These are phyloP conservation scores for Watersipora subatra DNA, from an alignment of 1,140 invertebrate species.

Conservation along the genomic window DNA sequence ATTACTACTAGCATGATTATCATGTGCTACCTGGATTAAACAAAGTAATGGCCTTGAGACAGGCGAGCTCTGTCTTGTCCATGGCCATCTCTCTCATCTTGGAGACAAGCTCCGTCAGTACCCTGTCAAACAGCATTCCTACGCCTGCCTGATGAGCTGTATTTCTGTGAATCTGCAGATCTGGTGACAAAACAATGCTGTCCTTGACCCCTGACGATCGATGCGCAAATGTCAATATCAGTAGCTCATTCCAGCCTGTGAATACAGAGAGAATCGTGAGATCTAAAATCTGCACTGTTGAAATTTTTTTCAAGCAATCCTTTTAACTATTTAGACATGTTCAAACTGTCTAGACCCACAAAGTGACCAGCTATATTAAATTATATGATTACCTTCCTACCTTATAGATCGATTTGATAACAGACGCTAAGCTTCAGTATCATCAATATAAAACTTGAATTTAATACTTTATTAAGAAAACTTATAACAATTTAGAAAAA, in stretches of 20 bases:
- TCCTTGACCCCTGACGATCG: constrained; percentile 67
- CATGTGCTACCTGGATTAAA: constrained; percentile 75
- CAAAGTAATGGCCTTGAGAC: constrained; percentile 82
- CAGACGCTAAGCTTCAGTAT: no score
- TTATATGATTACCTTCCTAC: no score
- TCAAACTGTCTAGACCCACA: no score
- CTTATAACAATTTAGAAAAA: no score
- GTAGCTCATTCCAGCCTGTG: constrained; percentile 81
- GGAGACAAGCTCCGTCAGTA: constrained; percentile 62
- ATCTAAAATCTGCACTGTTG: no score
- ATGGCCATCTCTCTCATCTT: constrained; percentile 95
- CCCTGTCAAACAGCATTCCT: constrained; percentile 76
- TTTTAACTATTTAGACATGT: no score
- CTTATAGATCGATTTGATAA: no score
- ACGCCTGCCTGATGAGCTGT: constrained; percentile 71
- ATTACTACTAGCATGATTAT: no score
- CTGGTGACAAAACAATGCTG: constrained; percentile 60
- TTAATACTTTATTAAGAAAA: no score
- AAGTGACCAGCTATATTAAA: no score
- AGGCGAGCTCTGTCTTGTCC: constrained; percentile 87
- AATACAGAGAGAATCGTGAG: constrained; percentile 10
- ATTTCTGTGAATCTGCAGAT: constrained; percentile 65
- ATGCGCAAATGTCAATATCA: constrained; percentile 87
- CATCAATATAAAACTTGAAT: no score
- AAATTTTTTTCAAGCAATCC: no score